A percentile compares a stretch with the other conserved stretches of the same genome.
Evolutionary conservation across 2,888 invertebrate genomes (phyloP).

Genomic region (Melolontha melolontha): DNA sequence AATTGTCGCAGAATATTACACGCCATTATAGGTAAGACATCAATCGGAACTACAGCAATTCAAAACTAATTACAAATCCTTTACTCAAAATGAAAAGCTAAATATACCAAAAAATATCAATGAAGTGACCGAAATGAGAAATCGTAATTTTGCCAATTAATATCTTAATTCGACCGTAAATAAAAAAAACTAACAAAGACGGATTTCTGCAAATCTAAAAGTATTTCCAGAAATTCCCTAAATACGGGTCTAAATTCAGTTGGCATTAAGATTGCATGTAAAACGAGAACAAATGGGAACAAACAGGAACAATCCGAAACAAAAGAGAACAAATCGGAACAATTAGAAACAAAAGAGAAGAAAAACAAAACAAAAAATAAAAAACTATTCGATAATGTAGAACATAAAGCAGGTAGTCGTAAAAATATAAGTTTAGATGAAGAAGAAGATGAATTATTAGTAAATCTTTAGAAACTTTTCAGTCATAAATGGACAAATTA

Average conservation of each 20-base stretch:
- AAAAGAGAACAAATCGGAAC: constrained; percentile 35
- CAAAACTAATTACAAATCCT: constrained; percentile 36
- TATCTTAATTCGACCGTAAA: constrained; percentile 19
- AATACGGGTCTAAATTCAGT: no score
- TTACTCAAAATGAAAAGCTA: no score
- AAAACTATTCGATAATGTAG: constrained; percentile 32
- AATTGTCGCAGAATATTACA: neutral
- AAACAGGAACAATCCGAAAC: constrained; percentile 17
- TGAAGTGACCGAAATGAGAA: constrained; percentile 9
- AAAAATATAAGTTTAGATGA: constrained; percentile 27
- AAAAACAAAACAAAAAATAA: constrained; percentile 37
- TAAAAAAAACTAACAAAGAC: constrained; percentile 26
- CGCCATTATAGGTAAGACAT: constrained; percentile 28
- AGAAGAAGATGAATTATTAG: constrained; percentile 41
- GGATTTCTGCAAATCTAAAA: no score
- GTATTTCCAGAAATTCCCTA: no score
- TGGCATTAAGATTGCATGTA: no score
- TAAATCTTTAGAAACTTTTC: constrained; percentile 43
- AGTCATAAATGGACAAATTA: no score
- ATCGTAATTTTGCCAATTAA: constrained; percentile 13
- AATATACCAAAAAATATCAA: no score
- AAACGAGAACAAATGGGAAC: no score
- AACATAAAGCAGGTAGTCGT: constrained; percentile 15
- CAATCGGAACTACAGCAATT: constrained; percentile 31
- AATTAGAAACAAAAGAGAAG: constrained; percentile 35